Conservation (phyloP, 2,797 vertebrate genomes). For the Hippopotamyrus pictus region DNA sequence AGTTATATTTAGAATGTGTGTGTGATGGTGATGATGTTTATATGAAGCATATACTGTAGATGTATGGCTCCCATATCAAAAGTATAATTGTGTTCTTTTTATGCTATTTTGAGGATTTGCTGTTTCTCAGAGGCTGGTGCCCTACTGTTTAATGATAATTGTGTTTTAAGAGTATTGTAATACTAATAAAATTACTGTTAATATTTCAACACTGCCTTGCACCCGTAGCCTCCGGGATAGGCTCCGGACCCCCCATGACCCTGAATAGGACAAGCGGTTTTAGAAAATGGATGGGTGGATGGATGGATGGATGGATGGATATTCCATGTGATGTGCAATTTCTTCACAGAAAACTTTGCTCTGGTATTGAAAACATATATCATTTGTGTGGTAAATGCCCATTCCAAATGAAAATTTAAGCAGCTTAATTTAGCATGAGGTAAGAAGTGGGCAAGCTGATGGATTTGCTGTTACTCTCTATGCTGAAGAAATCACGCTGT, state of each 20-base stretch:
- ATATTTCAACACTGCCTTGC: not conserved
- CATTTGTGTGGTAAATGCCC: not conserved
- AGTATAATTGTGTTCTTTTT: not conserved
- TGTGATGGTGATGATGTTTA: not conserved
- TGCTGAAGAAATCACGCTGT: not conserved
- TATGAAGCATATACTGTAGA: not conserved
- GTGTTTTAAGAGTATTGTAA: not conserved
- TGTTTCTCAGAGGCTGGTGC: not conserved
- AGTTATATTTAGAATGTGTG: not conserved
- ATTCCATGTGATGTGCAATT: not conserved
- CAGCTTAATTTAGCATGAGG: not conserved
- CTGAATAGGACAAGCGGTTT: not conserved
- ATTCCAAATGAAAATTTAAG: not conserved
- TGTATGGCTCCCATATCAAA: not conserved
- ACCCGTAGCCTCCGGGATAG: not conserved
- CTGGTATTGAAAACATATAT: not conserved
- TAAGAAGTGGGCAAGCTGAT: not conserved
- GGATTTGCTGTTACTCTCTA: not conserved
- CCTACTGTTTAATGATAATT: not conserved
- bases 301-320: not conserved
- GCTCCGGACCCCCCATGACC: not conserved
- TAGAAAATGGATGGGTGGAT: not conserved
- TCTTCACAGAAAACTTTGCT: not conserved
- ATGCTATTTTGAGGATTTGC: not conserved
- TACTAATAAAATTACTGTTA: not conserved